phyloP scores from a whole-genome alignment of 2,888 invertebrate species.

The Prenolepis imparis region DNA sequence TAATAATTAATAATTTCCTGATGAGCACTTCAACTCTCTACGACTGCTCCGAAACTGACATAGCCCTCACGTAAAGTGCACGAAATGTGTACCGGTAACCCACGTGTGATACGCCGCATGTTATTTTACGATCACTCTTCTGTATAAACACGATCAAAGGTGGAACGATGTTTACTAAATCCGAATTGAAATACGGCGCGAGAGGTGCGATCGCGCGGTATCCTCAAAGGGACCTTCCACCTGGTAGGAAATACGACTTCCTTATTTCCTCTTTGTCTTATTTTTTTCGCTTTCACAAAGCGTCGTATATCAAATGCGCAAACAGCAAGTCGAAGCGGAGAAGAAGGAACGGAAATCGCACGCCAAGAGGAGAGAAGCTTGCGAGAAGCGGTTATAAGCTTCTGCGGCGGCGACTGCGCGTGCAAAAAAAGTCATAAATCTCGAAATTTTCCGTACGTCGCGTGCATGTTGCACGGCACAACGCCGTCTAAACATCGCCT shows the following conservation, averaged over 20 bases:
- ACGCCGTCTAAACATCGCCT: conserved; percentile 61
- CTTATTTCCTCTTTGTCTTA: conserved; percentile 60
- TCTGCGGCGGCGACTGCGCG: conserved; percentile 35
- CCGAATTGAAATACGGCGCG: conserved; percentile 48
- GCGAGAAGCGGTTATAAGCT: conserved; percentile 13
- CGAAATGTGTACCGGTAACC: conserved; percentile 10
- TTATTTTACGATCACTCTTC: conserved; percentile 38
- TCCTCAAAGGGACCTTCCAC: conserved; percentile 63
- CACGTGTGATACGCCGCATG: conserved; percentile 21
- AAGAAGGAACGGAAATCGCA: conserved; percentile 34
- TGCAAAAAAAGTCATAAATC: conserved; percentile 72
- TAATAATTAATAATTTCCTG: neutral
- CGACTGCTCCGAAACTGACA: neutral
- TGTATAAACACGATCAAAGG: conserved; percentile 41
- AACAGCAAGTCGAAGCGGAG: neutral
- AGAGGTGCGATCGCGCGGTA: conserved; percentile 61
- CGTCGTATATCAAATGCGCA: conserved; percentile 22
- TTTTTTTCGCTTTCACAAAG: conserved; percentile 57
- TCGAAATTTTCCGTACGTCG: conserved; percentile 73
- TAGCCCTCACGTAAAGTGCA: neutral
- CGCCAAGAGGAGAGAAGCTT: conserved; percentile 36
- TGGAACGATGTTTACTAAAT: conserved; percentile 54
- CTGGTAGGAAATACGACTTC: conserved; percentile 71
- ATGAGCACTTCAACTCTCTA: neutral
- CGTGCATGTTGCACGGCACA: conserved; percentile 48